Percentiles rank a stretch among this genome's conserved stretches.
phyloP scores from a whole-genome alignment of 2,113 vertebrate genomes.

The Thunnus thynnus region DNA sequence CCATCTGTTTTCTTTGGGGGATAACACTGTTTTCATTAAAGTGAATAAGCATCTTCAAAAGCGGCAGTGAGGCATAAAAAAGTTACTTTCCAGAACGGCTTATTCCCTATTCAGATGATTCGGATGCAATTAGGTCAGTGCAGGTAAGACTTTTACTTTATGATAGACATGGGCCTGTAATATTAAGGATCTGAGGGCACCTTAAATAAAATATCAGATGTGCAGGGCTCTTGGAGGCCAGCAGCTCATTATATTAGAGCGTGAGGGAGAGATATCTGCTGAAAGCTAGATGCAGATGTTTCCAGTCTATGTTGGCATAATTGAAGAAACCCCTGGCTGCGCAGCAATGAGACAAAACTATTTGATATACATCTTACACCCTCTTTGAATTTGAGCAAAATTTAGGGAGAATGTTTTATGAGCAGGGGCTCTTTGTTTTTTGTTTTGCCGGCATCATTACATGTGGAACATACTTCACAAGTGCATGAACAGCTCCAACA shows the following conservation, averaged over 20 bases:
- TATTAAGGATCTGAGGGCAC: slow-evolving; percentile 55
- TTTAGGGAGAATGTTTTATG: not conserved
- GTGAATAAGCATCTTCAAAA: slow-evolving; percentile 76
- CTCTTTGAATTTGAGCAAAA: not conserved
- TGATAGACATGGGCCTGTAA: slow-evolving; percentile 54
- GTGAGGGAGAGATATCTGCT: slow-evolving; percentile 35
- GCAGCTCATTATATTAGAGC: slow-evolving; percentile 73
- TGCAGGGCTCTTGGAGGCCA: slow-evolving; percentile 49
- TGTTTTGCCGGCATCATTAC: not conserved
- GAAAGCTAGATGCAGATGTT: slow-evolving; percentile 63
- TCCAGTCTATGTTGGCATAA: slow-evolving; percentile 49
- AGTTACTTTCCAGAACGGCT: slow-evolving; percentile 65
- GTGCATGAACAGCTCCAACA: not conserved
- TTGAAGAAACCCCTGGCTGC: slow-evolving; percentile 27
- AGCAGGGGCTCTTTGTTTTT: not conserved
- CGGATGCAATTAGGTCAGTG: slow-evolving; percentile 71
- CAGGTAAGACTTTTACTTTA: slow-evolving; percentile 60
- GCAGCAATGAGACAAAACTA: slow-evolving; percentile 2
- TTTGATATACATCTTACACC: not conserved
- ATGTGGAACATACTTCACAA: slow-evolving; percentile 17
- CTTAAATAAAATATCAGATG: slow-evolving; percentile 79
- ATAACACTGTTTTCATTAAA: slow-evolving; percentile 76
- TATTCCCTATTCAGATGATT: slow-evolving; percentile 73
- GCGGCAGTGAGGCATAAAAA: slow-evolving; percentile 68
- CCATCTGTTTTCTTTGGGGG: slow-evolving; percentile 83